Evolutionary conservation across 2,888 invertebrate species (phyloP).

Genomic region (Digitonthophagus gazella): DNA sequence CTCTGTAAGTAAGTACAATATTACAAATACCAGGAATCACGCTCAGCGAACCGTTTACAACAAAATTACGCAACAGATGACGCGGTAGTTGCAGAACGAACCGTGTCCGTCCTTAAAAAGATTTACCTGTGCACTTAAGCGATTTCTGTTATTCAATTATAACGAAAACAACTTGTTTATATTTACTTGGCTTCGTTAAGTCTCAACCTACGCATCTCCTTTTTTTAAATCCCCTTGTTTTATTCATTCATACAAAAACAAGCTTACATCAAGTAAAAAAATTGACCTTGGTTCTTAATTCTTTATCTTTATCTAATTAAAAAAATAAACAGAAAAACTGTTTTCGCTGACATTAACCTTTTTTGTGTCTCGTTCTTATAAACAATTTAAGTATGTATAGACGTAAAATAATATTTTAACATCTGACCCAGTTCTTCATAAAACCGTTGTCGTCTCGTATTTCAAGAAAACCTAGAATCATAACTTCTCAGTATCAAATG

Average conservation of each 20-base stretch:
- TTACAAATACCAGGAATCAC: background rate
- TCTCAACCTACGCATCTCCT: background rate
- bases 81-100: background rate
- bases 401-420: background rate
- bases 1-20: background rate
- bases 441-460: background rate
- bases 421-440: background rate
- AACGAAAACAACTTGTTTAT: background rate
- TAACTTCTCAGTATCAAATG: background rate
- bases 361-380: background rate
- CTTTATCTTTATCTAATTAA: no score
- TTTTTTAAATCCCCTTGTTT: no score
- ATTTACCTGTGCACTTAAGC: background rate
- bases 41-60: background rate
- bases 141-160: background rate
- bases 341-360: background rate
- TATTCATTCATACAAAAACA: background rate
- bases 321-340: background rate
- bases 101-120: background rate
- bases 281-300: no score
- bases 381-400: no score
- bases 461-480: background rate
- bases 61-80: background rate
- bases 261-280: no score
- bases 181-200: background rate